These are phyloP conservation scores for Oplegnathus fasciatus DNA, from an alignment of 2,113 vertebrate species.

Conservation along the genomic window DNA sequence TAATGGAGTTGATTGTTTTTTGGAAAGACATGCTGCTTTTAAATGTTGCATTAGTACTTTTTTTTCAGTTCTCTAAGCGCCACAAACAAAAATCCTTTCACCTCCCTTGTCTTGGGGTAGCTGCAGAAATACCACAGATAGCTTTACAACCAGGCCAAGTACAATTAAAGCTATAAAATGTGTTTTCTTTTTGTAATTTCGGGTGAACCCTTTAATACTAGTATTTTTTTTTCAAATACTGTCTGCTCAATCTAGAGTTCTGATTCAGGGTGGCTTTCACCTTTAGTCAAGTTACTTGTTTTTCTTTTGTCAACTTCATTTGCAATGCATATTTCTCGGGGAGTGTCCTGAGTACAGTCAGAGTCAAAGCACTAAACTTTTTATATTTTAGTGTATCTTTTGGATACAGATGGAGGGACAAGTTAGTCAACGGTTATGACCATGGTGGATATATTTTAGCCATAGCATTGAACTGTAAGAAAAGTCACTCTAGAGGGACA, in stretches of 20 bases:
- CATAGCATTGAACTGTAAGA: constrained; percentile 11
- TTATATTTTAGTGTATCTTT: constrained; percentile 31
- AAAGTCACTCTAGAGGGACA: constrained; percentile 5
- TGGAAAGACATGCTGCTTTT: neutral
- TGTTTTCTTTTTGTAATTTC: neutral
- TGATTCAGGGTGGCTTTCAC: constrained; percentile 25
- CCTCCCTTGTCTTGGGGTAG: neutral
- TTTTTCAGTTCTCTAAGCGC: neutral
- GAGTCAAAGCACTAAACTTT: constrained; percentile 5
- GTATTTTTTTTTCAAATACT: too few relatives aligned
- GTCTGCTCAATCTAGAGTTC: neutral
- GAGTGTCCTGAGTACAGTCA: constrained; percentile 54
- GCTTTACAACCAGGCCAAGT: neutral
- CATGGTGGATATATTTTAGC: constrained; percentile 36
- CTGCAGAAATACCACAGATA: neutral
- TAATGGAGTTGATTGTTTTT: neutral
- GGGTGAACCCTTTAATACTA: neutral
- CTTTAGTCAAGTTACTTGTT: constrained; percentile 48
- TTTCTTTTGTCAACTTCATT: constrained; percentile 74
- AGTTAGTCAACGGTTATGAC: neutral
- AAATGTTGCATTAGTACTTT: neutral
- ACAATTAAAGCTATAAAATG: neutral
- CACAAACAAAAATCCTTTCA: neutral
- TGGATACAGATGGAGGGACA: constrained; percentile 11
- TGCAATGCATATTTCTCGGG: constrained; percentile 85